Evolutionary conservation across 1,140 invertebrate species (phyloP).

Genomic region (Zelostemma sp.): DNA sequence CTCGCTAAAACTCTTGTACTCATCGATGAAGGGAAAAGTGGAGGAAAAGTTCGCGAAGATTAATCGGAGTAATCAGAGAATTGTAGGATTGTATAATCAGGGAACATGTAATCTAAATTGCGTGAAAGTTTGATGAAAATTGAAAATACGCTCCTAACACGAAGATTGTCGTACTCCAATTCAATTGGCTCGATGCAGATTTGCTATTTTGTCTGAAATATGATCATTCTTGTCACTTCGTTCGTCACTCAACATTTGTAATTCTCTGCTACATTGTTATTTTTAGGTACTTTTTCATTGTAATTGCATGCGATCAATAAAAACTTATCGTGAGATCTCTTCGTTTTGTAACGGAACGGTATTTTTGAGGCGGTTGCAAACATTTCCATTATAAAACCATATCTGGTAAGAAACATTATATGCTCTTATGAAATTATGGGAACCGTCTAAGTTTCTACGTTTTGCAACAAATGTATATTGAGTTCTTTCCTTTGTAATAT

Average conservation of each 20-base stretch:
- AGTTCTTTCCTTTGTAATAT: not conserved
- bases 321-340: not conserved
- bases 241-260: no score
- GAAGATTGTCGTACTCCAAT: not conserved
- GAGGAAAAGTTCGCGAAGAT: slow-evolving; percentile 23
- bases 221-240: no score
- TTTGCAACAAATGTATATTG: slow-evolving; percentile 51
- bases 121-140: not conserved
- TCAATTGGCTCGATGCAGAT: not conserved
- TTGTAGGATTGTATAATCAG: not conserved
- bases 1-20: slow-evolving; percentile 20
- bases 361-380: slow-evolving; percentile 28
- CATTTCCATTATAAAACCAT: slow-evolving; percentile 29
- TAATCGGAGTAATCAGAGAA: not conserved
- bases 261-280: no score
- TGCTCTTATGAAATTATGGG: slow-evolving; percentile 58
- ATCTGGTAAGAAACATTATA: slow-evolving; percentile 34
- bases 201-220: no score
- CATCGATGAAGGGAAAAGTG: slow-evolving; percentile 33
- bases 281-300: no score
- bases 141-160: no score
- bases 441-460: slow-evolving; percentile 61
- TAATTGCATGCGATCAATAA: not conserved
- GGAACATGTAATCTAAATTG: not conserved
- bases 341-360: not conserved